Base-by-base conservation (phyloP, 2,113 vertebrate species). In the Calidris pugnax region DNA sequence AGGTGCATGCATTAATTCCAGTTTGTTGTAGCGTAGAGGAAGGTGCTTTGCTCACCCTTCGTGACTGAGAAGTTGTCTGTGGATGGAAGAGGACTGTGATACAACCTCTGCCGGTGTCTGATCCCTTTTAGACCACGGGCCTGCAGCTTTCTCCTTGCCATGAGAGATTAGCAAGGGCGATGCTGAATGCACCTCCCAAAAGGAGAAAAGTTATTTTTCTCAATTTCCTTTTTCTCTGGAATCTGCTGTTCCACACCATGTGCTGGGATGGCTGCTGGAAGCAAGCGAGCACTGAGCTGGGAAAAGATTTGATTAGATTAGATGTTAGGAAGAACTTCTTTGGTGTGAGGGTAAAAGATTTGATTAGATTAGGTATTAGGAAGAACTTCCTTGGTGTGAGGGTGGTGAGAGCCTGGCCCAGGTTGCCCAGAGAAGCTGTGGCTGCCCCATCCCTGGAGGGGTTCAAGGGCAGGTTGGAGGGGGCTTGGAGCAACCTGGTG, bases 51-150 rank as follows among this genome's bases (percentile, higher is more conserved):
- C 32, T 66, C 9, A 1, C 22, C 53, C n/a, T 32, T 28, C 10
- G 0, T 16, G 48, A 22, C 41, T 9, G 26, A 35, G 48, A 9
- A 74, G 66, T 4, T 2, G 18, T 7, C 12, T 0, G 1, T 27
- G 60, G 67, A 3, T 45, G 32, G 78, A 14, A 37, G 35, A 2
- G 0, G 3, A 6, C 37, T 28, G 55, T 8, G 3, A 53, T 6
- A 2, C 37, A 7, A 2, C 10, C 24, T 53, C 53, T 47, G 27
- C 37, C 11, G 30, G 11, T 41, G 16, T 4, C 53, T n/a, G 78
- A 18, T 48, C 43, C 41, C 45, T 47, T n/a, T 39, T 48, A 35
- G 22, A 43, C 60, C 37, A 51, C 33, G 47, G 13, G 79, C 50
- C 22, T 56, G 26, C 69, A 35, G 39, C 35, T 76, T 82, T 28